phyloP scores from a whole-genome alignment of 1,140 invertebrate genomes.

The Hypothenemus hampei region DNA sequence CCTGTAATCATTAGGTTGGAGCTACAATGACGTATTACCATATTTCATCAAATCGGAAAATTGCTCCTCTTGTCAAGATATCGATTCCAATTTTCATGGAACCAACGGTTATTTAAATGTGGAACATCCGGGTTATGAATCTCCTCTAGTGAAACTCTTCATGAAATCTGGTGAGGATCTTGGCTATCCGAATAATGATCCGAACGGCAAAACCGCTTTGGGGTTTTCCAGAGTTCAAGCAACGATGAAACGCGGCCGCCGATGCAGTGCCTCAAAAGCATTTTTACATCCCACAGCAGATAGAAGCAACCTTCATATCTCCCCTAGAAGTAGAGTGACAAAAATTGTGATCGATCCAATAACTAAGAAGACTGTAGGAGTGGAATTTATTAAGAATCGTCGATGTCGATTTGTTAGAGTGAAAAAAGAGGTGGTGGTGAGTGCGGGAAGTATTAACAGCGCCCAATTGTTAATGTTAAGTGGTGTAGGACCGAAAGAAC shows the following conservation, averaged over 20 bases:
- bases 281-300: slow-evolving; percentile 58
- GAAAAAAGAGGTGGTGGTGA: slow-evolving; percentile 79
- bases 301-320: slow-evolving; percentile 65
- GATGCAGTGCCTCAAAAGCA: slow-evolving; percentile 67
- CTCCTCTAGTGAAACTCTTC: slow-evolving; percentile 57
- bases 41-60: slow-evolving; percentile 82
- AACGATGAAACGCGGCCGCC: slow-evolving; percentile 60
- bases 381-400: slow-evolving; percentile 69
- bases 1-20: slow-evolving; percentile 59
- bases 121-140: slow-evolving; percentile 57
- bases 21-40: slow-evolving; percentile 71
- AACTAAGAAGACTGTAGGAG: slow-evolving; percentile 57
- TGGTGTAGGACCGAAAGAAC: slow-evolving; percentile 77
- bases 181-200: slow-evolving; percentile 63
- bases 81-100: slow-evolving; percentile 43
- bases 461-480: slow-evolving; percentile 90
- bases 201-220: slow-evolving; percentile 57
- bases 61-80: slow-evolving; percentile 42
- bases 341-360: slow-evolving; percentile 62
- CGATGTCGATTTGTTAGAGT: slow-evolving; percentile 65
- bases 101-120: slow-evolving; percentile 63
- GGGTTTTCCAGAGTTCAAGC: slow-evolving; percentile 52
- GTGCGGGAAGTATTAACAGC: slow-evolving; percentile 82
- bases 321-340: slow-evolving; percentile 59
- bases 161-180: slow-evolving; percentile 64